Evolutionary conservation across 1,140 invertebrate species (phyloP), one percentile per base, ranked within the genome.

Genomic region (Harlomillsia oculata): DNA sequence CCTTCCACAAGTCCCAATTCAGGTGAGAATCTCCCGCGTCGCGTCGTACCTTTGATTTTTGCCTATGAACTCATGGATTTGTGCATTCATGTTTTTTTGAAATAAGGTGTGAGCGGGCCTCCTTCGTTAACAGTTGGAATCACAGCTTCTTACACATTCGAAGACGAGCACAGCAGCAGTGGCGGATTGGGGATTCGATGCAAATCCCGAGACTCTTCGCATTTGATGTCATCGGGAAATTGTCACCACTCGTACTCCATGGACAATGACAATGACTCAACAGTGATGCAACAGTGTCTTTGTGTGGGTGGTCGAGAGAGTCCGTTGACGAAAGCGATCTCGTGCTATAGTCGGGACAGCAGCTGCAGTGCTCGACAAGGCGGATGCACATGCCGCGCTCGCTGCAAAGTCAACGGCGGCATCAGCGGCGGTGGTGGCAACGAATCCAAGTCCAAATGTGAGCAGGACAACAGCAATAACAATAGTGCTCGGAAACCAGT

Each of bases 401-500:
- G 46, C 21, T 39, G 46, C 32, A 56, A 45, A 51, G 49, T 53
- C 48, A 26, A 25, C 16, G 52, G 54, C 53, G 37, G 49, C 23
- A 59, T 30, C 34, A 51, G 49, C 43, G n/a, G n/a, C n/a, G n/a
- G n/a, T n/a, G n/a, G n/a, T n/a, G n/a, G n/a, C n/a, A n/a, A n/a
- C n/a, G 45, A 46, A 39, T 34, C 41, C 39, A 59, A 59, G 45
- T 51, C 44, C 28, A 62, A 62, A 55, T 59, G 56, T 51, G 57
- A 64, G 51, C 37, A 41, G 16, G 26, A 57, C n/a, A 60, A 55
- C 50, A 59, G 32, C 40, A 57, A 54, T 46, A 64, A 64, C 40
- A 64, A 56, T 59, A 57, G 45, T 56, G 48, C 26, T 60, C 39
- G 54, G 13, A 88, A 87, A 66, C 87, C 87, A 0, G 80, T 87